These are phyloP conservation scores for Strigamia maritima DNA, from an alignment of 2,888 invertebrate genomes.

Conservation along the genomic window DNA sequence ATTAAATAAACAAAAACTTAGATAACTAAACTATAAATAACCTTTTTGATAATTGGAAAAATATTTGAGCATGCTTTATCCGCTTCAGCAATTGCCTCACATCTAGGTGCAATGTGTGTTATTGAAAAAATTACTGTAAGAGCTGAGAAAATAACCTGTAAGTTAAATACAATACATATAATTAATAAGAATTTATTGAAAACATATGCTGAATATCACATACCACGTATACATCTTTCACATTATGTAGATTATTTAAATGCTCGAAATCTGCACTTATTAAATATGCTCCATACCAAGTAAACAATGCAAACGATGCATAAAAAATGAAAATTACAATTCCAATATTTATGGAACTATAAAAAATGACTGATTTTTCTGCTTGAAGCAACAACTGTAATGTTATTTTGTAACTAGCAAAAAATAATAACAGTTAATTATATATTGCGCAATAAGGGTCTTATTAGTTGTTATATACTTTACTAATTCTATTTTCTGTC, in stretches of 20 bases:
- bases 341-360: neutral
- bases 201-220: neutral
- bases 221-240: neutral
- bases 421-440: neutral
- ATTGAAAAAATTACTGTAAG: neutral
- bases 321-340: constrained; percentile 1
- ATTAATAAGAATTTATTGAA: neutral
- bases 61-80: neutral
- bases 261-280: neutral
- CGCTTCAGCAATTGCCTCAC: neutral
- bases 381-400: neutral
- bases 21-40: neutral
- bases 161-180: neutral
- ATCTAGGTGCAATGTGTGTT: neutral
- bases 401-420: neutral
- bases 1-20: neutral
- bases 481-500: neutral
- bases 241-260: neutral
- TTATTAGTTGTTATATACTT: neutral
- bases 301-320: neutral
- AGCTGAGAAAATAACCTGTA: neutral
- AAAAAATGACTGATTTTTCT: neutral
- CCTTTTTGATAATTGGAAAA: neutral
- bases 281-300: constrained; percentile 1
- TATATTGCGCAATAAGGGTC: neutral